Conservation (phyloP, 2,888 invertebrate species). For the Plebejus melissa region DNA sequence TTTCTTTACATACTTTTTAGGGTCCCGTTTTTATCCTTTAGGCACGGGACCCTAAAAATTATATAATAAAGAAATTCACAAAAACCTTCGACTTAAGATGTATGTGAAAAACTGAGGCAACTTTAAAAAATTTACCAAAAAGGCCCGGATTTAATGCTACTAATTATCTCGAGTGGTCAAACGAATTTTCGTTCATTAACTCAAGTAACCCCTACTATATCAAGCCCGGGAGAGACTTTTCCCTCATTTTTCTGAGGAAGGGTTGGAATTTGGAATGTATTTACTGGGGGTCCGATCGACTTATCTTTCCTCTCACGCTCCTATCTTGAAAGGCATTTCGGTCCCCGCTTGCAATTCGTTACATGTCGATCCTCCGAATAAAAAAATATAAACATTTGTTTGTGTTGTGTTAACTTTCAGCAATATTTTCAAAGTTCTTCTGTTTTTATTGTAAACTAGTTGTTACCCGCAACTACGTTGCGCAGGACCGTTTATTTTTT, state of each 20-base stretch:
- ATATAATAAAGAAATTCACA: neutral
- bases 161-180: neutral
- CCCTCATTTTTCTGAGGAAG: neutral
- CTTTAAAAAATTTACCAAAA: neutral
- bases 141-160: neutral
- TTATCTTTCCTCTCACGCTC: conserved; percentile 12
- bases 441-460: no score
- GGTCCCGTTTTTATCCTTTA: no score
- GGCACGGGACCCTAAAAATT: no score
- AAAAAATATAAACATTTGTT: neutral
- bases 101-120: neutral
- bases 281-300: neutral
- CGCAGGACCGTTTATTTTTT: no score
- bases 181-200: neutral
- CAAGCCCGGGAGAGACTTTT: neutral
- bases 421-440: no score
- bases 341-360: neutral
- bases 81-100: neutral
- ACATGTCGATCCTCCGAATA: neutral
- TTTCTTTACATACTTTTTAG: no score
- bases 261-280: conserved; percentile 5
- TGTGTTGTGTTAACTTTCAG: neutral
- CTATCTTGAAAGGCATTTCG: neutral
- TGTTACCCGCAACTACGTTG: no score
- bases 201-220: neutral